phyloP scores from a whole-genome alignment of 2,888 invertebrate species.

The Hetaerina titia region DNA sequence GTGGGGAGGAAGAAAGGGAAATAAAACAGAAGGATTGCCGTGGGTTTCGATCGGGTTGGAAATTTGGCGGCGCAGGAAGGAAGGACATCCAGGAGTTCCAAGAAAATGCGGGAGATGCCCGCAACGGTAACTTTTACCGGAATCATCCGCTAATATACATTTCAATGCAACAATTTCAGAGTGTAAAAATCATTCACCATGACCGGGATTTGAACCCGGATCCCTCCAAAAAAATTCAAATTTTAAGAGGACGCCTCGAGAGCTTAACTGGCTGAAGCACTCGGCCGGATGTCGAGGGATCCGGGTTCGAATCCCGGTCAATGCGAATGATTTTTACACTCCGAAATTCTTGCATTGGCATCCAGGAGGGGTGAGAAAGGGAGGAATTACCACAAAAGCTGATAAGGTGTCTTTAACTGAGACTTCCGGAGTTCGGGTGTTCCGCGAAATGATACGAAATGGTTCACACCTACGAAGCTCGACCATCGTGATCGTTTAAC shows the following conservation, averaged over 20 bases:
- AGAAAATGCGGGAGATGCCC: neutral
- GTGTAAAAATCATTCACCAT: no score
- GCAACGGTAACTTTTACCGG: no score
- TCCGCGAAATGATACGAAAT: neutral
- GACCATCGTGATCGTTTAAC: neutral
- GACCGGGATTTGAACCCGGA: no score
- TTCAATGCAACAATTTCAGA: no score
- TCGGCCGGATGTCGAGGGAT: no score
- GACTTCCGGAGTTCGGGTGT: conserved; percentile 11
- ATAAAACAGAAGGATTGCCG: neutral
- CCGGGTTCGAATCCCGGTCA: no score
- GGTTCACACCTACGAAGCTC: neutral
- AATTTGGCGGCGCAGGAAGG: neutral
- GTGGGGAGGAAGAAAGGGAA: neutral
- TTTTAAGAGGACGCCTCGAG: no score
- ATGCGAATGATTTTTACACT: no score
- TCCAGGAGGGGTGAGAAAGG: neutral
- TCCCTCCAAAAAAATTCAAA: no score
- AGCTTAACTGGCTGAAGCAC: no score
- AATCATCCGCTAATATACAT: no score
- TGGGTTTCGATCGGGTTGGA: neutral
- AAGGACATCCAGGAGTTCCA: neutral
- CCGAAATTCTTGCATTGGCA: no score
- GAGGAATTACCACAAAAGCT: neutral
- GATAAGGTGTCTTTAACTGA: neutral